A percentile compares a stretch with the other conserved stretches of the same genome.
These are phyloP conservation scores for Taxidea taxus DNA, from an alignment of 2,113 vertebrate species.

Conservation along the genomic window DNA sequence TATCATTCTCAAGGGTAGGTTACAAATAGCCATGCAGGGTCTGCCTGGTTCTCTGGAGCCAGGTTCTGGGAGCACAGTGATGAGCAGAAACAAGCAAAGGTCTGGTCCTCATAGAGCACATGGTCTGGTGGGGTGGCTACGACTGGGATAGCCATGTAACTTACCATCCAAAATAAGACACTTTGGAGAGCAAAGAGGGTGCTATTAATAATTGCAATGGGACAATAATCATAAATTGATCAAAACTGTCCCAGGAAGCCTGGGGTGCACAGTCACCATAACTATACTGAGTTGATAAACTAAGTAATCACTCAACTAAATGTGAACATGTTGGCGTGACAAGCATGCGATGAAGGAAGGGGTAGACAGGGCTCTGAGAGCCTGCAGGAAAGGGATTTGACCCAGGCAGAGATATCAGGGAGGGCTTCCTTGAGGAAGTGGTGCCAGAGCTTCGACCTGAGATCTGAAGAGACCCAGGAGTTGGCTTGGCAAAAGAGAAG, in stretches of 20 bases:
- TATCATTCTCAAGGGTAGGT: neutral
- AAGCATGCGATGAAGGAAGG: neutral
- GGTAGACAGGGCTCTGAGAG: neutral
- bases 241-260: neutral
- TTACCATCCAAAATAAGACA: neutral
- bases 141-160: rapidly evolving
- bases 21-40: too few species aligned
- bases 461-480: neutral
- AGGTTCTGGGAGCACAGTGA: too few species aligned
- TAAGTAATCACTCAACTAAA: neutral
- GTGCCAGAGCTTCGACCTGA: neutral
- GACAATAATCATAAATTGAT: neutral
- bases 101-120: neutral
- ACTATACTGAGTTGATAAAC: neutral
- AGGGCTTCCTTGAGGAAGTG: neutral
- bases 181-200: neutral
- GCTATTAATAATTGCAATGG: neutral
- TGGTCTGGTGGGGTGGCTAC: neutral
- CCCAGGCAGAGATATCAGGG: neutral
- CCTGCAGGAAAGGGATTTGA: neutral
- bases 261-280: too few species aligned
- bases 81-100: neutral
- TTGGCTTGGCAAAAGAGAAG: neutral
- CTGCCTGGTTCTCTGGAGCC: neutral
- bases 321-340: neutral